A percentile compares a stretch with the other conserved stretches of the same genome.
phyloP scores from a whole-genome alignment of 2,113 vertebrate genomes.

The Barnardius zonarius region DNA sequence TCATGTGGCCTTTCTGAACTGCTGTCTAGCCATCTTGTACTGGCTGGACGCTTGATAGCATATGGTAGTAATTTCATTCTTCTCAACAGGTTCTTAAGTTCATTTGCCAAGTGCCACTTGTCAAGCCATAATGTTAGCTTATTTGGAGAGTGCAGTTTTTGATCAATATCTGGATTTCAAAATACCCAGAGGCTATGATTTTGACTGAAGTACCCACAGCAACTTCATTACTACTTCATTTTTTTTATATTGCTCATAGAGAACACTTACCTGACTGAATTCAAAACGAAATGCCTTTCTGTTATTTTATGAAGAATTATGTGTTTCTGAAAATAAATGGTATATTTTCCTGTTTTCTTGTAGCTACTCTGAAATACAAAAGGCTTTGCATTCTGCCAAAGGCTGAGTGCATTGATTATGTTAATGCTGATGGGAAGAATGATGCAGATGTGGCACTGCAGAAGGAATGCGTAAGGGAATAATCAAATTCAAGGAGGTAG shows the following conservation, averaged over 20 bases:
- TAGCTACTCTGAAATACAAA: neutral
- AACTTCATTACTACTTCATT: neutral
- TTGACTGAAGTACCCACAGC: neutral
- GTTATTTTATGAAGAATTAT: neutral
- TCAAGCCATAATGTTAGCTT: neutral
- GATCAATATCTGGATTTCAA: neutral
- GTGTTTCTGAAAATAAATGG: conserved; percentile 6
- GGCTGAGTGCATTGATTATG: neutral
- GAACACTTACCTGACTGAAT: neutral
- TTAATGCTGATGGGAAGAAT: neutral
- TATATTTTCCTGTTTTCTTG: neutral
- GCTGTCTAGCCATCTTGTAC: neutral
- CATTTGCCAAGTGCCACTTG: neutral
- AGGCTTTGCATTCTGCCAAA: conserved; percentile 19
- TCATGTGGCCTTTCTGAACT: neutral
- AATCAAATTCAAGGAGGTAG: neutral
- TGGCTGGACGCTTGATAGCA: neutral
- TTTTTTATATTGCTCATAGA: neutral
- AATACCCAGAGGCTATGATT: neutral
- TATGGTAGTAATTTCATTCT: neutral
- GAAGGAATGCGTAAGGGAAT: neutral
- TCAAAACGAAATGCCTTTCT: neutral
- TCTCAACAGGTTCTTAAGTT: neutral
- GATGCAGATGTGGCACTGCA: neutral
- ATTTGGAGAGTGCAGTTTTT: neutral